Evolutionary conservation across 2,888 invertebrate genomes (phyloP), one percentile per base, ranked within the genome.

Genomic region (Phaonia tiefii): DNA sequence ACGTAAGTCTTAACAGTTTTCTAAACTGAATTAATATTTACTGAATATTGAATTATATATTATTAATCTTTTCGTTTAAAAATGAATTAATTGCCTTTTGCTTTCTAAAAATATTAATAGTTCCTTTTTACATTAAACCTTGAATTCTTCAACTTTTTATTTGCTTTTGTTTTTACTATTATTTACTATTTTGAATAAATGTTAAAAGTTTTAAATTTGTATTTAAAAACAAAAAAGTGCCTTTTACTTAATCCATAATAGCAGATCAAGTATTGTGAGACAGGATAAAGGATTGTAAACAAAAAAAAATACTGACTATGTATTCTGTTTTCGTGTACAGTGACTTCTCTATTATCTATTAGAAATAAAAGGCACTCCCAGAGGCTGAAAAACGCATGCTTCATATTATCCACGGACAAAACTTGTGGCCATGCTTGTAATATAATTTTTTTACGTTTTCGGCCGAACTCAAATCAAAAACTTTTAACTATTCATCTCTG

Each of bases 241-340:
- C 42, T 56, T 72, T 75, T 75, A 71, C 63, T 81, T 81, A 65
- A 67, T 72, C 46, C 51, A 31, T 26, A 15, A 25, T 63, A 72
- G 66, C 46, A 72, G 75, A 78, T 81, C 77, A 81, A 80, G 81
- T 75, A 74, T 72, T 39, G 69, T 79, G 49, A 37, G n/a, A 49
- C 13, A 10, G 31, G 31, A 31, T 5, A 31, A 31, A 31, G 44
- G 44, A 5, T 5, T 17, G 37, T 37, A 39, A 26, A 37, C 25
- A 15, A 58, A 7, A 49, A 31, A 31, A 31, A 31, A 31, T 31
- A 31, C 10, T 49, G 15, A 49, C 20, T 49, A n/a, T n/a, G n/a
- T n/a, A n/a, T 15, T 49, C 2, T 51, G 17, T 51, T 51, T 51
- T 51, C 20, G 37, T 51, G n/a, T 3, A 22, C 37, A 70, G 56